Evolutionary conservation across 2,113 vertebrate genomes (phyloP).

Genomic region (Rostratula benghalensis): DNA sequence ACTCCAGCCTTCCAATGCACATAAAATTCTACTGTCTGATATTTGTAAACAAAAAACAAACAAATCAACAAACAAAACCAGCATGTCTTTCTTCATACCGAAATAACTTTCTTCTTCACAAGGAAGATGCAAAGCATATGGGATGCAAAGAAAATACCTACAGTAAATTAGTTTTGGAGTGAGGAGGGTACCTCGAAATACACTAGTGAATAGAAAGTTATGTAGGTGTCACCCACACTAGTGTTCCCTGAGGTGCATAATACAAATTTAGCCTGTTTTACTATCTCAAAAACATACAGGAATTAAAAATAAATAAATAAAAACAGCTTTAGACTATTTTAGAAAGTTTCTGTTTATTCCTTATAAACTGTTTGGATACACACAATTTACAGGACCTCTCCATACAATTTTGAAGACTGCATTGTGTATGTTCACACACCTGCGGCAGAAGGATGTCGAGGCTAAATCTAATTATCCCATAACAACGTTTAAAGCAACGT

Average conservation of each 20-base stretch:
- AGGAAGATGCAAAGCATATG: background rate
- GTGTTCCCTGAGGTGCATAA: background rate
- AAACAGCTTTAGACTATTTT: background rate
- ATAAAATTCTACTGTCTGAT: background rate
- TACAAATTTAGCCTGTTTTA: background rate
- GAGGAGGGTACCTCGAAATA: background rate
- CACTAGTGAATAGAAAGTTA: background rate
- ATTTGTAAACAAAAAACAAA: background rate
- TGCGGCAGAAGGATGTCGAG: background rate
- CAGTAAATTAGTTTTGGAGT: background rate
- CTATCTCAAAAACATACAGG: background rate
- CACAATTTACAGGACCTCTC: background rate
- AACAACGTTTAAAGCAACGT: background rate
- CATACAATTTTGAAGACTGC: background rate
- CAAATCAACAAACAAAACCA: background rate
- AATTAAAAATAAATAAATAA: background rate
- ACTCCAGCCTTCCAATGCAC: background rate
- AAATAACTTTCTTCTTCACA: background rate
- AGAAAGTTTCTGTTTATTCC: background rate
- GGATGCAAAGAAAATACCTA: background rate
- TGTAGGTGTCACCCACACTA: background rate
- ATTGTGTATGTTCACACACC: background rate
- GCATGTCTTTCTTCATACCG: background rate
- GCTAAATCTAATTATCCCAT: background rate
- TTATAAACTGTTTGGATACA: background rate